A percentile compares a stretch with the other conserved stretches of the same genome.
Evolutionary conservation across 2,113 vertebrate genomes (phyloP).

Genomic region (human (Homo sapiens)): GRCh38 chrX:46296501-46297000

Average conservation of each 20-base stretch:
- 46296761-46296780: neutral
- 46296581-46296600: neutral
- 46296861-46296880: slow-evolving; percentile 34
- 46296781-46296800: neutral
- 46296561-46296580: slow-evolving; percentile 1
- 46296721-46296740: slow-evolving; percentile 1
- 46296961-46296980: neutral
- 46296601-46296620: neutral
- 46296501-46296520: neutral
- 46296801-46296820: neutral
- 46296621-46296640: neutral
- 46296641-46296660: neutral
- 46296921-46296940: slow-evolving; percentile 6
- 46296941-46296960: neutral
- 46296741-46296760: slow-evolving; percentile 2
- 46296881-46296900: neutral
- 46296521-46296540: neutral
- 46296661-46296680: neutral
- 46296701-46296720: neutral
- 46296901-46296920: neutral
- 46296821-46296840: neutral
- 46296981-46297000: neutral
- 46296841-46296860: neutral
- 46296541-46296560: slow-evolving; percentile 19
- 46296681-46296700: neutral